Percentiles rank a stretch among this genome's conserved stretches.
phyloP scores from a whole-genome alignment of 2,797 vertebrate genomes.

The Notolabrus celidotus region DNA sequence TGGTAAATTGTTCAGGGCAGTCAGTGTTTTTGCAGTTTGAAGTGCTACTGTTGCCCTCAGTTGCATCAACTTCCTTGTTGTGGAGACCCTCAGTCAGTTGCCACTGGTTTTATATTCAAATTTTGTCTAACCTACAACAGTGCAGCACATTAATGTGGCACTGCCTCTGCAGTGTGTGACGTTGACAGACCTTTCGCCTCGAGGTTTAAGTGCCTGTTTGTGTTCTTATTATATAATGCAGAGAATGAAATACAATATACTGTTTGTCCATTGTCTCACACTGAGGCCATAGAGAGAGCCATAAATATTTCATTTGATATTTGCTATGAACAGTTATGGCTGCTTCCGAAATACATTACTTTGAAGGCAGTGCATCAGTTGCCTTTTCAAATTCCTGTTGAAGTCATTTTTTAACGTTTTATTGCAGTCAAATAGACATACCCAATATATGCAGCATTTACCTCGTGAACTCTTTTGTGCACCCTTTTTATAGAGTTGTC shows the following conservation, averaged over 20 bases:
- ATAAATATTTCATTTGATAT: constrained; percentile 19
- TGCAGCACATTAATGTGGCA: not conserved
- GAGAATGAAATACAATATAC: not conserved
- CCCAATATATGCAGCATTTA: not conserved
- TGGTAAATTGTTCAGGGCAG: not conserved
- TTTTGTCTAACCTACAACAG: constrained; percentile 20
- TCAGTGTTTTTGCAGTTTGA: constrained; percentile 18
- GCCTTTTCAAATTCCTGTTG: not conserved
- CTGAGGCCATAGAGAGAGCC: not conserved
- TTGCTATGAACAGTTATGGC: not conserved
- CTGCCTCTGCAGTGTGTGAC: not conserved
- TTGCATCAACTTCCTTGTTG: constrained; percentile 63
- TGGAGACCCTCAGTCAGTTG: constrained; percentile 12
- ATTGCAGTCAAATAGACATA: constrained; percentile 2
- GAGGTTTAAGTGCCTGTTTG: not conserved
- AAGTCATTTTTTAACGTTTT: not conserved
- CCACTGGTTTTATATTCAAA: constrained; percentile 36
- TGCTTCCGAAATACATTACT: not conserved
- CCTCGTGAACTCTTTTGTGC: constrained; percentile 16
- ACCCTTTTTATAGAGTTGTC: constrained; percentile 8
- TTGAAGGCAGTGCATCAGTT: not conserved
- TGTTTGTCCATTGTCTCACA: not conserved
- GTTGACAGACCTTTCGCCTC: not conserved
- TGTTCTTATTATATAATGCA: not conserved
- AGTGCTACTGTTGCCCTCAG: constrained; percentile 29